These are phyloP conservation scores for Mayetiola destructor DNA, from an alignment of 2,888 invertebrate species.

Conservation along the genomic window DNA sequence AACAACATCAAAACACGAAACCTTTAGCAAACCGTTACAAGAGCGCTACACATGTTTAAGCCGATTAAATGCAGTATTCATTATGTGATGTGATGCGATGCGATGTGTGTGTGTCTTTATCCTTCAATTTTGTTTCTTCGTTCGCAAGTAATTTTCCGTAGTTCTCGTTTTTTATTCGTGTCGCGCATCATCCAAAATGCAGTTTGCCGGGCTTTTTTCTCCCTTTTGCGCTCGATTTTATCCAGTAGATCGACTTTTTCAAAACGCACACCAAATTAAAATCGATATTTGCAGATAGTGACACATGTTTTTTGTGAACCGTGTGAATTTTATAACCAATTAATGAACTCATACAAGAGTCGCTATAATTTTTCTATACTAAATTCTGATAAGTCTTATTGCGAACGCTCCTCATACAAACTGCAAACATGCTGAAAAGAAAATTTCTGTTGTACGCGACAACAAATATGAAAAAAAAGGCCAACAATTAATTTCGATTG, in stretches of 20 bases:
- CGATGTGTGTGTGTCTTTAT: no score
- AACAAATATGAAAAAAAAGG: no score
- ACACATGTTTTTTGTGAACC: not conserved
- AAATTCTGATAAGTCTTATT: no score
- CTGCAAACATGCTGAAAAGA: no score
- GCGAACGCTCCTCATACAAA: no score
- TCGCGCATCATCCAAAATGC: not conserved
- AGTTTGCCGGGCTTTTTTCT: not conserved
- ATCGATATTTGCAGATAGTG: not conserved
- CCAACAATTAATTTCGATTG: no score
- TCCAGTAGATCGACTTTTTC: not conserved
- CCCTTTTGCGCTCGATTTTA: not conserved
- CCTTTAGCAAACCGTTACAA: slow-evolving; percentile 9
- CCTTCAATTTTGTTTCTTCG: no score
- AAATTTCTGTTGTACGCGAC: no score
- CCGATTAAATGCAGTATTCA: no score
- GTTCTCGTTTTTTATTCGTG: not conserved
- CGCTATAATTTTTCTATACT: no score
- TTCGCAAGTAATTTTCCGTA: slow-evolving; percentile 3
- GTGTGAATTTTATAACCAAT: slow-evolving; percentile 7
- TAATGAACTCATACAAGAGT: not conserved
- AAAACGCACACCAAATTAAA: not conserved
- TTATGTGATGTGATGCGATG: no score
- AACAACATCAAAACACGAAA: slow-evolving; percentile 4
- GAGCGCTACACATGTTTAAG: slow-evolving; percentile 6